Evolutionary conservation across 2,113 vertebrate species (phyloP), one percentile per base, ranked within the genome.

Genomic region (Polyodon spathula): DNA sequence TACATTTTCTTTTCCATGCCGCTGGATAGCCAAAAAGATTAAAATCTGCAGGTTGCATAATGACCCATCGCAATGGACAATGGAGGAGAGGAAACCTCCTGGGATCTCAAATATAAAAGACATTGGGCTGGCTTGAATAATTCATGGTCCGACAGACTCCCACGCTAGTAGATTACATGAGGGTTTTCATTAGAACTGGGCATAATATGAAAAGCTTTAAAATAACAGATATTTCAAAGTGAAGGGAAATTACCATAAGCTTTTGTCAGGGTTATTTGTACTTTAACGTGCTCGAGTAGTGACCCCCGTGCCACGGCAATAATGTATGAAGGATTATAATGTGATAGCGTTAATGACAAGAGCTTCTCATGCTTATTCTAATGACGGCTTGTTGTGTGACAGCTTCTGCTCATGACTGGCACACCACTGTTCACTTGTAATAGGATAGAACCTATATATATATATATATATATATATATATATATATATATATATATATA

Each of bases 11-110:
- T 73, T 73, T 72, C 77, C 69, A 68, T 75, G 78, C 84, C 76
- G 81, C 83, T 78, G 79, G 85, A 90, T 84, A 84, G 87, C 85
- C 87, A 88, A 78, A 89, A 84, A 92, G 90, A 91, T 86, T 90
- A 94, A 87, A 89, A 87, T 86, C 89, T 84, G 87, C 90, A 83
- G 90, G 88, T 88, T 82, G 88, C 89, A 91, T 96, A 97, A 96
- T 92, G 91, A 90, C 87, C 92, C 93, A 88, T 94, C 92, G 93
- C 84, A 82, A 88, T 86, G 86, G 93, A 96, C 94, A 94, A 96
- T 92, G 89, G 86, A 85, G 79, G 74, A 79, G 78, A 73, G 78
- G 76, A 83, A 86, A 81, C 89, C 92, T 90, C 89, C 67, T 63
- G 92, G 89, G 94, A 88, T 86, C 84, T 83, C 76, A 80, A 81